phyloP scores from a whole-genome alignment of 1,140 invertebrate species.

The Dinoponera quadriceps region DNA sequence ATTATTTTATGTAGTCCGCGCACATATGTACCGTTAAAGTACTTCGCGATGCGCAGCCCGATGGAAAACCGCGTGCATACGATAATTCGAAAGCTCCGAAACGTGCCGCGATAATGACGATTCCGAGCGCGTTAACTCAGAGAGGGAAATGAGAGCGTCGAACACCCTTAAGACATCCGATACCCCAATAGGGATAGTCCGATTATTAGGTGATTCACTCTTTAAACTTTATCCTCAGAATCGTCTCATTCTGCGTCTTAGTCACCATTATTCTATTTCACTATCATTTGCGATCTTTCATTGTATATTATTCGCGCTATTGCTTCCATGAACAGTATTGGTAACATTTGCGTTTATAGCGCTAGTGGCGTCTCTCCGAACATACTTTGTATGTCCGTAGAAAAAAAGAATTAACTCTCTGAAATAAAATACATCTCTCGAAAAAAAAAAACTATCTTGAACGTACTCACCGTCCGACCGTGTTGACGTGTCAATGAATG shows the following conservation, averaged over 20 bases:
- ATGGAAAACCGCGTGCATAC: not conserved
- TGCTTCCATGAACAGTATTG: too few relatives aligned
- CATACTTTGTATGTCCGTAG: too few relatives aligned
- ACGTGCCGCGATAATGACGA: slow-evolving; percentile 51
- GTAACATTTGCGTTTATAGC: too few relatives aligned
- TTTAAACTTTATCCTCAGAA: too few relatives aligned
- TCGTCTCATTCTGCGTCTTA: too few relatives aligned
- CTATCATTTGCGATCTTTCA: too few relatives aligned
- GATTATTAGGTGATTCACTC: not conserved
- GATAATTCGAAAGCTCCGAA: slow-evolving; percentile 65
- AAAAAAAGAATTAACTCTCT: too few relatives aligned
- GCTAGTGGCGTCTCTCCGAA: too few relatives aligned
- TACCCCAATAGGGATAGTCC: too few relatives aligned
- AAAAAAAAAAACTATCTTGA: not conserved
- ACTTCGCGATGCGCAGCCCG: slow-evolving; percentile 30
- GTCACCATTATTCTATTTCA: too few relatives aligned
- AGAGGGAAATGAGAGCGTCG: not conserved
- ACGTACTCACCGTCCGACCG: too few relatives aligned
- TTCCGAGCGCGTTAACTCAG: slow-evolving; percentile 20
- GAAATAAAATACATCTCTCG: not conserved
- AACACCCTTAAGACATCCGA: slow-evolving; percentile 4
- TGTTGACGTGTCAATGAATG: slow-evolving; percentile 60
- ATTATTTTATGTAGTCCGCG: slow-evolving; percentile 71
- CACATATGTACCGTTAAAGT: slow-evolving; percentile 48
- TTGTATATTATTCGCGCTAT: too few relatives aligned